phyloP scores from a whole-genome alignment of 2,888 invertebrate species.

The Drosophila macrospina region DNA sequence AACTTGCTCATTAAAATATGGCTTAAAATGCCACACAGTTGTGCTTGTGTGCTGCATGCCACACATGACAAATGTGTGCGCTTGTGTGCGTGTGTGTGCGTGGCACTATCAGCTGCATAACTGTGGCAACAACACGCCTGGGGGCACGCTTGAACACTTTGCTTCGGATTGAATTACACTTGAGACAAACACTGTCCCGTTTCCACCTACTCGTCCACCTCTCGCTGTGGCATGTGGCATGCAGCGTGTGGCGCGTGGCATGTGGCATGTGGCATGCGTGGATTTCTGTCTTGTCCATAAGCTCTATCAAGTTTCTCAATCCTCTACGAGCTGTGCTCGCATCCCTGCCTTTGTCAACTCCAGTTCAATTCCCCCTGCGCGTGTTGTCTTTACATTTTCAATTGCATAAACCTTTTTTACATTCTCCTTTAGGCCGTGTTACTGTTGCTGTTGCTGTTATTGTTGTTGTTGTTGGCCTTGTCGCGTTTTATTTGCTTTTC shows the following conservation, averaged over 20 bases:
- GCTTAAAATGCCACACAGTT: constrained; percentile 6
- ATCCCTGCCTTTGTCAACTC: constrained; percentile 49
- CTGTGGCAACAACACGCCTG: constrained; percentile 18
- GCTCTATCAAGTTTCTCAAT: not conserved
- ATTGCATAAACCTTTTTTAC: constrained; percentile 48
- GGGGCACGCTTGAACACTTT: constrained; percentile 21
- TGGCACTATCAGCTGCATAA: constrained; percentile 1
- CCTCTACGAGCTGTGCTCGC: not conserved
- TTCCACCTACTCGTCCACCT: not conserved
- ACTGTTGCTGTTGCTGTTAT: constrained; percentile 8
- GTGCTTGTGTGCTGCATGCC: not conserved
- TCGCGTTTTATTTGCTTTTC: constrained; percentile 65
- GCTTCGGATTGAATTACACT: constrained; percentile 17
- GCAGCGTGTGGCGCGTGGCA: too few relatives aligned
- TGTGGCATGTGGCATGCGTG: too few relatives aligned
- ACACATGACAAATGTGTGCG: not conserved
- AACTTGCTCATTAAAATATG: constrained; percentile 59
- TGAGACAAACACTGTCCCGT: constrained; percentile 11
- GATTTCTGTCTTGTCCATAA: not conserved
- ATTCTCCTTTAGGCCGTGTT: constrained; percentile 12
- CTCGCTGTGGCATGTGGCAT: not conserved
- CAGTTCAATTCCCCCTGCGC: constrained; percentile 33
- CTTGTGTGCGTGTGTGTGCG: not conserved
- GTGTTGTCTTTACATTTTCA: constrained; percentile 44
- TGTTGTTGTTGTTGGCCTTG: constrained; percentile 27